Percentiles rank a stretch among this genome's conserved stretches.
These are phyloP conservation scores for Glyphotaelius pellucidus DNA, from an alignment of 2,888 invertebrate species.

Conservation along the genomic window DNA sequence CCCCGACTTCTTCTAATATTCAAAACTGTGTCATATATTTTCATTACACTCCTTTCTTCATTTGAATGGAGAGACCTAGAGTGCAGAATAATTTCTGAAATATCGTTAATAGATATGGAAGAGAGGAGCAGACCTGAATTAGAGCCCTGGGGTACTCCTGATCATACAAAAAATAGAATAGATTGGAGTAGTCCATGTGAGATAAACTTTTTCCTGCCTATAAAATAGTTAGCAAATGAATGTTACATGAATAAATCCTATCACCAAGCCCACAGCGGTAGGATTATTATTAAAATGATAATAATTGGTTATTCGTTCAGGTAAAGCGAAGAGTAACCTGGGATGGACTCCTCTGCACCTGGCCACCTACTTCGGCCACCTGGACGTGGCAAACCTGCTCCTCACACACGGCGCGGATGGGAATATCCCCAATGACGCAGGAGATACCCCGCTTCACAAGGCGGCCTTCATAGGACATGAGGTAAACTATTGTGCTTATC, in stretches of 20 bases:
- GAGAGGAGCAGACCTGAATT: too few relatives aligned
- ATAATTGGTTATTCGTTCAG: constrained; percentile 69
- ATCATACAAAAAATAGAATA: too few relatives aligned
- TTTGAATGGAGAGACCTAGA: too few relatives aligned
- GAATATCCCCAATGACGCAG: constrained; percentile 80
- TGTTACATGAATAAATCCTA: not conserved
- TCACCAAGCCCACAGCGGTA: not conserved
- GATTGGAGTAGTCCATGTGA: too few relatives aligned
- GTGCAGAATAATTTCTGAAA: too few relatives aligned
- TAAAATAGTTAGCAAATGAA: not conserved
- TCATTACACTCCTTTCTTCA: too few relatives aligned
- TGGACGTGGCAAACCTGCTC: constrained; percentile 77
- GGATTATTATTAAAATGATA: not conserved
- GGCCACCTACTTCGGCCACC: constrained; percentile 83
- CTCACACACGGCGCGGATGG: constrained; percentile 79
- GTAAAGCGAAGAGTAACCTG: constrained; percentile 80
- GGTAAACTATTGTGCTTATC: constrained; percentile 70
- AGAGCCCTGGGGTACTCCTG: too few relatives aligned
- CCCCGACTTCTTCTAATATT: too few relatives aligned
- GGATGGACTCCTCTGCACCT: constrained; percentile 84
- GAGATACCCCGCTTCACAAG: constrained; percentile 82
- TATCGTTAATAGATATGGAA: too few relatives aligned
- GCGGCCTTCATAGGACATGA: constrained; percentile 83
- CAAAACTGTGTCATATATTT: too few relatives aligned
- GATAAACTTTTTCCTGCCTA: too few relatives aligned